phyloP scores from a whole-genome alignment of 2,797 vertebrate genomes.

The Channa striata region DNA sequence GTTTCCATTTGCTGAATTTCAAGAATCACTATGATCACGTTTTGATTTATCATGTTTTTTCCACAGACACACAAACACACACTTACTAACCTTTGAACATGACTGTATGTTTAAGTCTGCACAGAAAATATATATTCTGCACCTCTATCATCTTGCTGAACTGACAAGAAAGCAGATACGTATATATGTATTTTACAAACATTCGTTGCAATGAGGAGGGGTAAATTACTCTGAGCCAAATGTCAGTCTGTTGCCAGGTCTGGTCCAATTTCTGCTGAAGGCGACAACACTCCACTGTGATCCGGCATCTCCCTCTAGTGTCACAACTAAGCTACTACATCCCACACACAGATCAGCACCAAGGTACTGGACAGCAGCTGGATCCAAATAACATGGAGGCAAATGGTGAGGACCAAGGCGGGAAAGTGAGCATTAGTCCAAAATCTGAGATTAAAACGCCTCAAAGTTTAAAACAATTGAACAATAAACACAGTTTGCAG shows the following conservation, averaged over 20 bases:
- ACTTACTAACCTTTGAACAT: no score
- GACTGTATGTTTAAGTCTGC: no score
- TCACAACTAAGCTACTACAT: constrained; percentile 37
- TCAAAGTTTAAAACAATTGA: not conserved
- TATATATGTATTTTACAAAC: no score
- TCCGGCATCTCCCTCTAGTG: constrained; percentile 70
- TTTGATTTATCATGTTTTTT: no score
- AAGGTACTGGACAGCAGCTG: constrained; percentile 64
- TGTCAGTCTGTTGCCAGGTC: not conserved
- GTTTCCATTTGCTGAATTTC: no score
- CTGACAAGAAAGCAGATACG: not conserved
- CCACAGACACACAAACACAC: no score
- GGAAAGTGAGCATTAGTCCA: not conserved
- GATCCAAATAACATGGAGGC: not conserved
- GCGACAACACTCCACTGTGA: not conserved
- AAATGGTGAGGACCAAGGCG: not conserved
- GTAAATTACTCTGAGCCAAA: constrained; percentile 4
- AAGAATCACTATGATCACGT: no score
- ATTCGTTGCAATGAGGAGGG: not conserved
- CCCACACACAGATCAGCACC: constrained; percentile 63
- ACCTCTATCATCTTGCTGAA: not conserved
- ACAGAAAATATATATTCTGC: constrained; percentile 10
- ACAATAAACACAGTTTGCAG: not conserved
- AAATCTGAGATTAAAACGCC: constrained; percentile 12
- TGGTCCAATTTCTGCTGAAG: not conserved